Evolutionary conservation across 2,797 vertebrate species (phyloP).

Genomic region (Otolemur crassicaudatus): DNA sequence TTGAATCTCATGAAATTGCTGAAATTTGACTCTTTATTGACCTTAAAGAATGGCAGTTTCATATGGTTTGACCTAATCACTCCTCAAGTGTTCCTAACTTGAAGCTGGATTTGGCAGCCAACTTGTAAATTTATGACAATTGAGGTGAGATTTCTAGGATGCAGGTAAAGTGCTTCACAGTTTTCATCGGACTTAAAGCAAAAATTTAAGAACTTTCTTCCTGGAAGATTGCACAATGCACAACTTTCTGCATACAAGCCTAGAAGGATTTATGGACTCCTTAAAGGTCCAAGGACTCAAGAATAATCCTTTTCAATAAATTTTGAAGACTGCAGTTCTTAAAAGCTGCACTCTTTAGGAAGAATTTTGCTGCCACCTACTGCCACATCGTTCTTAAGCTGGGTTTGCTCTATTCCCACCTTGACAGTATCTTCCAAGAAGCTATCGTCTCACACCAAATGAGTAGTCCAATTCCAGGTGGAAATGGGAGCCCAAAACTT

Average conservation of each 20-base stretch:
- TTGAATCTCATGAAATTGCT: background rate
- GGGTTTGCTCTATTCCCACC: background rate
- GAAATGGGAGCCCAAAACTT: background rate
- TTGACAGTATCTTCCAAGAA: background rate
- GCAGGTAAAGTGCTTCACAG: background rate
- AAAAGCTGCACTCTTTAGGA: background rate
- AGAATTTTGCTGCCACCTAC: conserved; percentile 73
- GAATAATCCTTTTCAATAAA: background rate
- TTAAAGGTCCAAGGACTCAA: background rate
- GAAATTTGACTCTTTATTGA: background rate
- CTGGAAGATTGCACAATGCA: background rate
- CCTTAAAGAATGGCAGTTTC: background rate
- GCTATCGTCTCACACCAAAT: background rate
- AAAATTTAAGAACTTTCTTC: background rate
- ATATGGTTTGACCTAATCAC: background rate
- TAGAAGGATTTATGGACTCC: background rate
- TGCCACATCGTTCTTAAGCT: background rate
- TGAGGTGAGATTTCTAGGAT: background rate
- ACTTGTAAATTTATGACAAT: background rate
- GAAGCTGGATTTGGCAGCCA: conserved; percentile 24
- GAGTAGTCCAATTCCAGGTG: background rate
- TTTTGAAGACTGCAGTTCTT: background rate
- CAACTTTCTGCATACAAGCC: background rate
- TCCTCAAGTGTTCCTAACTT: conserved; percentile 6
- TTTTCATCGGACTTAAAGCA: background rate